A percentile compares a stretch with the other conserved stretches of the same genome.
Evolutionary conservation across 2,797 vertebrate species (phyloP).

Genomic region (Rhyacichthys aspro): DNA sequence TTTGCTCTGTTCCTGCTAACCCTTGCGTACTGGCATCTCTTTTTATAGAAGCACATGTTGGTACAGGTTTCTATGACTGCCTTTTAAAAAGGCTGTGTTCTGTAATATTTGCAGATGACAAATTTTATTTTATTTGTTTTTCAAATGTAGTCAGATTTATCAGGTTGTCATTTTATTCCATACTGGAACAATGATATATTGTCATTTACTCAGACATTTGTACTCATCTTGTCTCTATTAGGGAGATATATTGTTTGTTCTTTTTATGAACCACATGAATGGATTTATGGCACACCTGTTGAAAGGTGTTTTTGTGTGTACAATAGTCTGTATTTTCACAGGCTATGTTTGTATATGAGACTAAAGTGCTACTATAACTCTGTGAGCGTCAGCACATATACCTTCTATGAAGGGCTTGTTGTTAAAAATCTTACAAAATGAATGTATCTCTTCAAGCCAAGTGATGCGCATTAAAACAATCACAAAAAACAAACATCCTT

Average conservation of each 20-base stretch:
- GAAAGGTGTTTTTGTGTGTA: slow-evolving; percentile 19
- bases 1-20: background rate
- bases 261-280: slow-evolving; percentile 18
- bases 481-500: slow-evolving; percentile 55
- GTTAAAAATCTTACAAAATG: slow-evolving; percentile 45
- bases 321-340: slow-evolving; percentile 48
- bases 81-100: slow-evolving; percentile 53
- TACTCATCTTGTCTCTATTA: slow-evolving; percentile 35
- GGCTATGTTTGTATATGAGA: slow-evolving; percentile 24
- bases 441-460: slow-evolving; percentile 75
- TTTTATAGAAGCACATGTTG: slow-evolving; percentile 25
- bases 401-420: slow-evolving; percentile 62
- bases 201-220: slow-evolving; percentile 16
- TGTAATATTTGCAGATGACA: slow-evolving; percentile 44
- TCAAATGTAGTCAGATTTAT: slow-evolving; percentile 10
- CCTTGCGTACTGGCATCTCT: background rate
- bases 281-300: slow-evolving; percentile 26
- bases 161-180: slow-evolving; percentile 28
- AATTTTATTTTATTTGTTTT: slow-evolving; percentile 12
- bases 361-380: slow-evolving; percentile 51
- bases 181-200: slow-evolving; percentile 17
- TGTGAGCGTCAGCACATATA: slow-evolving; percentile 53
- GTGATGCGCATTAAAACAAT: slow-evolving; percentile 77
- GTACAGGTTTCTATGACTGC: background rate
- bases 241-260: slow-evolving; percentile 34